A percentile compares a stretch with the other conserved stretches of the same genome.
phyloP scores from a whole-genome alignment of 1,140 invertebrate species.

The Bursaphelenchus mucronatus region DNA sequence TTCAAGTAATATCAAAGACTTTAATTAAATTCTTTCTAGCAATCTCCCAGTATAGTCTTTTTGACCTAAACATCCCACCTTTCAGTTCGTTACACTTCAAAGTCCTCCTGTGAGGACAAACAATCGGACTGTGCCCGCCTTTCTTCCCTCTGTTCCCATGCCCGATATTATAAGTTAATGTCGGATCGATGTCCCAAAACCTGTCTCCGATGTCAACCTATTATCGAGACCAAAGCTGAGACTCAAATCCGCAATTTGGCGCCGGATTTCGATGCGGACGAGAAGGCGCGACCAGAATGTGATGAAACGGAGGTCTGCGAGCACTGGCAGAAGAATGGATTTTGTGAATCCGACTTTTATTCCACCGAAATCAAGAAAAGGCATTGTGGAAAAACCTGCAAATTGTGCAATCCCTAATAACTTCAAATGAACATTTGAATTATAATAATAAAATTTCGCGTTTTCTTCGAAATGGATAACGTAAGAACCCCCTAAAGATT shows the following conservation, averaged over 20 bases:
- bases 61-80: not conserved
- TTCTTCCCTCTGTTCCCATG: constrained; percentile 2
- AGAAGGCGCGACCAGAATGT: not conserved
- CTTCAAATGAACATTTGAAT: too few relatives aligned
- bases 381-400: constrained; percentile 13
- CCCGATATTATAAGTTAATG: constrained; percentile 14
- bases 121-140: constrained; percentile 7
- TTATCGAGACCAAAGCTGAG: constrained; percentile 1
- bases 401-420: constrained; percentile 22
- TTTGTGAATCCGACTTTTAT: constrained; percentile 21
- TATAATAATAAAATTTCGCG: too few relatives aligned
- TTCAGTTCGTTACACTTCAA: constrained; percentile 7
- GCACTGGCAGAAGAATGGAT: constrained; percentile 15
- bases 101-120: constrained; percentile 5
- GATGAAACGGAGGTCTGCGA: constrained; percentile 5
- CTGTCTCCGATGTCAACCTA: constrained; percentile 11
- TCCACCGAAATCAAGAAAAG: constrained; percentile 11
- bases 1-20: too few relatives aligned
- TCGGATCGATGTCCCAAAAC: constrained; percentile 1
- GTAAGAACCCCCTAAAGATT: too few relatives aligned
- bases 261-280: constrained; percentile 4
- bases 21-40: too few relatives aligned
- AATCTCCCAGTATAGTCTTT: not conserved
- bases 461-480: too few relatives aligned
- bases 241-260: constrained; percentile 14